Base-by-base conservation (phyloP, 2,113 vertebrate genomes). In the Xenus cinereus region DNA sequence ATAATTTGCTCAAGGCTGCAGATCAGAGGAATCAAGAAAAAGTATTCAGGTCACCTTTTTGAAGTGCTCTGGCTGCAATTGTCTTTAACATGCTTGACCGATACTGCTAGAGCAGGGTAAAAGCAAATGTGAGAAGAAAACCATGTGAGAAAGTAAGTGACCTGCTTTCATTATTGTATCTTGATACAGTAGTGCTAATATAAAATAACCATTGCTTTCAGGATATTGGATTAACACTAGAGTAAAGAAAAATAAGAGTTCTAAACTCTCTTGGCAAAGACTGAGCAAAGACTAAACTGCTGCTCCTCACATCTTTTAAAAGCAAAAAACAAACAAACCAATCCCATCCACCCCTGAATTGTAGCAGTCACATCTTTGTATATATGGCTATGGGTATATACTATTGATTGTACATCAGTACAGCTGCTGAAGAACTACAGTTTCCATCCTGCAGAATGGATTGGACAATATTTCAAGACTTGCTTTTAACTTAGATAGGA, bases 1-100 rank as follows among this genome's bases (percentile, higher is more conserved):
- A 56, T 87, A 79, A 91, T 93, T 95, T 94, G n/a, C 67, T 79
- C 41, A 62, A 83, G 87, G 81, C 69, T 89, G 15, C 53, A 79
- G 74, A 93, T 85, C 74, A 96, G 87, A 94, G 57, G 74, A 73
- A 82, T 72, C 30, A 39, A 82, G 33, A 57, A 69, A 72, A 67
- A 82, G 28, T 76, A 79, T 83, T 83, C 53, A 22, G 53, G 43
- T 80, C 33, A 39, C 18, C 68, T 83, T 87, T 94, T 75, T 81
- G 6, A 89, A 93, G 45, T 89, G 33, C n/a, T 94, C 45, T 82
- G 53, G 14, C 81, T 87, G 39, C 45, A n/a, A 1, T 82, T 87
- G 56, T 91, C 35, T 94, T 33, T 92, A 75, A 75, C 21, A 22
- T 4, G 14, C 78, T 79, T 89, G 93, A 82, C 80, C 4, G 4